Conservation (phyloP, 2,888 invertebrate genomes). For the Iphiclides podalirius region DNA sequence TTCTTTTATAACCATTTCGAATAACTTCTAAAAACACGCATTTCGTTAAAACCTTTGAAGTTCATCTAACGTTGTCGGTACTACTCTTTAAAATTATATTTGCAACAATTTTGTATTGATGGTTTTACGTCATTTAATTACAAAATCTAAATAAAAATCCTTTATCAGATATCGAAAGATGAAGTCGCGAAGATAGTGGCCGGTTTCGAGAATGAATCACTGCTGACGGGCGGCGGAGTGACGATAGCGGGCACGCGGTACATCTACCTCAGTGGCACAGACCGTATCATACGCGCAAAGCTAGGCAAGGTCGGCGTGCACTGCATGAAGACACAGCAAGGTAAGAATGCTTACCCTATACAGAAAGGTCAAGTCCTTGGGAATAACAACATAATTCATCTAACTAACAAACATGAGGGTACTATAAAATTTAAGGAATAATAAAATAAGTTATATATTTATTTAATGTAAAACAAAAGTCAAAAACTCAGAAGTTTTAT, state of each 20-base stretch:
- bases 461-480: too few species aligned
- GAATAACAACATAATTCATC: too few species aligned
- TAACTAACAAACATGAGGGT: too few species aligned
- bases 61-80: too few species aligned
- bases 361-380: too few species aligned
- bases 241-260: conserved; percentile 95
- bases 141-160: too few species aligned
- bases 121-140: background rate
- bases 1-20: too few species aligned
- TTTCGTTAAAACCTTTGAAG: too few species aligned
- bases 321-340: conserved; percentile 97
- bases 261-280: conserved; percentile 97
- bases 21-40: background rate
- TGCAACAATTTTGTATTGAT: conserved; percentile 1
- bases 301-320: conserved; percentile 96
- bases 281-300: conserved; percentile 95
- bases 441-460: too few species aligned
- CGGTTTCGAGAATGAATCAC: conserved; percentile 94
- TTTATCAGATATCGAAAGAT: conserved; percentile 91
- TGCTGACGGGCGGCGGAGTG: conserved; percentile 93
- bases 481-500: too few species aligned
- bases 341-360: conserved; percentile 77
- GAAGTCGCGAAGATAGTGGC: conserved; percentile 93
- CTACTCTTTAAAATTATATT: too few species aligned
- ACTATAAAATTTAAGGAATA: too few species aligned